These are phyloP conservation scores for Argyrosomus regius DNA, from an alignment of 2,797 vertebrate genomes.

Conservation along the genomic window DNA sequence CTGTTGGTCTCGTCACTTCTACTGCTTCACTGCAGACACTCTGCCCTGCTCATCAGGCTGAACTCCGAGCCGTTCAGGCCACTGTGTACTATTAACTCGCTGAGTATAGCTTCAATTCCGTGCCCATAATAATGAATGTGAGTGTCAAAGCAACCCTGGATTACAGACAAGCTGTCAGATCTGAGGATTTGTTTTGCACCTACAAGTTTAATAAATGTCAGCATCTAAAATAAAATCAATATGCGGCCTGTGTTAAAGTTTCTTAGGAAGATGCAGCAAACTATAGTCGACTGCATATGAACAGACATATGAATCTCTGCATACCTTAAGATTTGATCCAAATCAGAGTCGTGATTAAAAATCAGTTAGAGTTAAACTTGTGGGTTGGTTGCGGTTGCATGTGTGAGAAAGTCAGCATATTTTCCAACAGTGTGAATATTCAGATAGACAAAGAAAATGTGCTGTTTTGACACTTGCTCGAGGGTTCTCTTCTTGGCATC, in stretches of 20 bases:
- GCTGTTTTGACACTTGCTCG: slow-evolving; percentile 48
- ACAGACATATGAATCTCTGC: background rate
- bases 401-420: slow-evolving; percentile 21
- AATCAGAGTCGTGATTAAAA: background rate
- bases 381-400: slow-evolving; percentile 6
- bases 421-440: slow-evolving; percentile 47
- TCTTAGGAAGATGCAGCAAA: slow-evolving; percentile 15
- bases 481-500: slow-evolving; percentile 35
- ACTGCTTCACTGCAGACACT: slow-evolving; percentile 10
- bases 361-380: background rate
- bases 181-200: slow-evolving; percentile 37
- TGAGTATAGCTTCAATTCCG: background rate
- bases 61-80: slow-evolving; percentile 1
- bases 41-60: slow-evolving; percentile 4
- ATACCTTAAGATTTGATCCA: background rate
- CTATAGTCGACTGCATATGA: background rate
- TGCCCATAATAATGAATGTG: slow-evolving; percentile 16
- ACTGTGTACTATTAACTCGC: slow-evolving; percentile 1
- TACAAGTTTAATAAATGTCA: slow-evolving; percentile 33
- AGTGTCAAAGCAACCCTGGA: slow-evolving; percentile 16
- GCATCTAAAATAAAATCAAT: slow-evolving; percentile 46
- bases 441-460: slow-evolving; percentile 33
- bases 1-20: slow-evolving; percentile 34
- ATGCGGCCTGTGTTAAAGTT: background rate
- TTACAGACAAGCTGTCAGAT: slow-evolving; percentile 39